Percentiles rank a stretch among this genome's conserved stretches.
Evolutionary conservation across 2,113 vertebrate genomes (phyloP).

Genomic region (Puma concolor): DNA sequence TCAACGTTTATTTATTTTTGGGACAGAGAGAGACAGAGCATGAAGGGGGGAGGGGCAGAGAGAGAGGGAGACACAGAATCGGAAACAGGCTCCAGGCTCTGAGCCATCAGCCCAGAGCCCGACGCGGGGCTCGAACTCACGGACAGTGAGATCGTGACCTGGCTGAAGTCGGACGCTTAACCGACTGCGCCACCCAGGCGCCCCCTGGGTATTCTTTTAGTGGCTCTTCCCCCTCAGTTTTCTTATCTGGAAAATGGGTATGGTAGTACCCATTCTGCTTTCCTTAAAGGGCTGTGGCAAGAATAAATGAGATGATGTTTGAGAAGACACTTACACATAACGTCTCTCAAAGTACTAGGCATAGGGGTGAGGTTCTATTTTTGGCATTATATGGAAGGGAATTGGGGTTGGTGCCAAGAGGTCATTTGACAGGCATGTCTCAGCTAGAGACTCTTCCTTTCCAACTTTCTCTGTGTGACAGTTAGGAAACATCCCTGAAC

Average conservation of each 20-base stretch:
- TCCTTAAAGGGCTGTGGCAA: background rate
- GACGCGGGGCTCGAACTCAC: too few species aligned
- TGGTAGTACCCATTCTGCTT: background rate
- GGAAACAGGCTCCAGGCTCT: too few species aligned
- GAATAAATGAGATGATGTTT: constrained; percentile 9
- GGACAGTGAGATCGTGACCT: too few species aligned
- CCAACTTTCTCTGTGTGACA: background rate
- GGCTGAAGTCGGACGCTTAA: too few species aligned
- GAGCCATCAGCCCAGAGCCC: too few species aligned
- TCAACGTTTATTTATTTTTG: too few species aligned
- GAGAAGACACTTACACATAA: background rate
- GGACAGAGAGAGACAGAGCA: too few species aligned
- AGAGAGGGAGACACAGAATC: too few species aligned
- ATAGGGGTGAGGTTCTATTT: background rate
- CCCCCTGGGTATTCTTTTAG: background rate
- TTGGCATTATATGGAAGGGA: constrained; percentile 4
- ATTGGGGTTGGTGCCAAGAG: background rate
- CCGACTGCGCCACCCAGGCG: too few species aligned
- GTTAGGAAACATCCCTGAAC: constrained; percentile 48
- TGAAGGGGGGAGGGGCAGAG: too few species aligned
- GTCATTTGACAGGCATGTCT: constrained; percentile 20
- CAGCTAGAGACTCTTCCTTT: background rate
- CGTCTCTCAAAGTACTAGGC: background rate
- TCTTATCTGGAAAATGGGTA: constrained; percentile 11
- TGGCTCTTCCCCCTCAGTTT: constrained; percentile 16